Base-by-base conservation (phyloP, 2,113 vertebrate species). In the Cyanoderma ruficeps region DNA sequence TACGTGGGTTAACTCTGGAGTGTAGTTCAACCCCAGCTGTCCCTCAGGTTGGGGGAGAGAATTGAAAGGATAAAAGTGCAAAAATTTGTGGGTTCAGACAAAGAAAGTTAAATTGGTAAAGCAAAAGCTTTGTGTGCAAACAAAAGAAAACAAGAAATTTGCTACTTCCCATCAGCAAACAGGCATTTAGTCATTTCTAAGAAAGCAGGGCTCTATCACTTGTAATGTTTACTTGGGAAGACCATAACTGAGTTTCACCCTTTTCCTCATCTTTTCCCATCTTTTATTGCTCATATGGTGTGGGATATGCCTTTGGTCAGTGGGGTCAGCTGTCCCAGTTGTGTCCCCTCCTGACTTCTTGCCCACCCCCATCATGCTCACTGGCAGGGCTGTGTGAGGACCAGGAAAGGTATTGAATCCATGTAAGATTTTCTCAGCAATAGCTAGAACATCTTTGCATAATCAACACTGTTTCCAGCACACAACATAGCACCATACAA, bases 231-330 rank as follows among this genome's bases (percentile, higher is more conserved):
- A 25, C 15, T 52, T 67, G 17, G 37, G 24, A 72, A 90, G 22
- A 30, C 21, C 15, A 11, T 57, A 52, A 80, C 10, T 1, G 1
- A 87, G 18, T 9, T 12, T 71, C 4, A 6, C 2, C 0, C 1
- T 2, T 15, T 70, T 37, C 23, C 27, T 47, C 14, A 27, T 42
- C 27, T 70, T 83, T n/a, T 14, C 16, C 33, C 52, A 61, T 24
- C 2, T 59, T 47, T 74, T 53, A 35, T 22, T 78, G 25, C 53
- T 27, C 22, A 17, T 31, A 47, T 6, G 3, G 4, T 56, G 9
- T 61, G 24, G 56, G 6, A 57, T 39, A 71, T 11, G 17, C 9
- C 20, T 81, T 23, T 47, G 83, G 30, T 42, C 41, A 50, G 14
- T 52, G 19, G 22, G 8, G 4, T 46, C 50, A 87, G 35, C 50